Conservation (phyloP, 2,113 vertebrate species). For the Lepus timidus region DNA sequence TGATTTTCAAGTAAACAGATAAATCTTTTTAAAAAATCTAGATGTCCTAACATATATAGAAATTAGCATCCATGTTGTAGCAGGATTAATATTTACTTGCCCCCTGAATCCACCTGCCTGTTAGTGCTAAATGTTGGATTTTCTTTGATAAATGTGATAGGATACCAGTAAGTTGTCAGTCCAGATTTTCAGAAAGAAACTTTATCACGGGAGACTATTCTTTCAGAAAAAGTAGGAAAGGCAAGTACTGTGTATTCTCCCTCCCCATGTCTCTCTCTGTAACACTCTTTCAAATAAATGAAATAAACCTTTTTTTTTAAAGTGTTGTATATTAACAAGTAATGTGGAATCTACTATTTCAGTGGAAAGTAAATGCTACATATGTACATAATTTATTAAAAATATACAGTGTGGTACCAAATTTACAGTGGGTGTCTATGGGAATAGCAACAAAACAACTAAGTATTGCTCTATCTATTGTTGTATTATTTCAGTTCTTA, state of each 20-base stretch:
- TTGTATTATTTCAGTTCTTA: not conserved
- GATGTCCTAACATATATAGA: not conserved
- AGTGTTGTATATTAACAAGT: constrained; percentile 13
- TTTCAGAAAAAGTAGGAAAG: not conserved
- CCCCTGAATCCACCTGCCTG: not conserved
- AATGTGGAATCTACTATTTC: not conserved
- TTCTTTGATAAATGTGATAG: not conserved
- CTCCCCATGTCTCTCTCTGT: too few relatives aligned
- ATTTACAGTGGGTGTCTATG: not conserved
- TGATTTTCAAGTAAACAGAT: too few relatives aligned
- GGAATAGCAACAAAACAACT: not conserved
- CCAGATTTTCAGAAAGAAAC: constrained; percentile 19
- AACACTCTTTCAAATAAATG: too few relatives aligned
- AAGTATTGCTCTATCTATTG: not conserved
- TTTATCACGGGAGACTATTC: not conserved
- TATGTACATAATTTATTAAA: not conserved
- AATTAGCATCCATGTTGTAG: not conserved
- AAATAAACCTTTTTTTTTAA: not conserved
- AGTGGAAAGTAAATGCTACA: not conserved
- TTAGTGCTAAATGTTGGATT: constrained; percentile 12
- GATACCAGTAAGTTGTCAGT: not conserved
- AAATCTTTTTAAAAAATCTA: constrained; percentile 44
- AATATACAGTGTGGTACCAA: not conserved
- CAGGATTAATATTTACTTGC: not conserved
- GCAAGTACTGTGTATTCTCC: too few relatives aligned